Percentiles rank a stretch among this genome's conserved stretches.
These are phyloP conservation scores for Pogonophryne albipinna DNA, from an alignment of 2,797 vertebrate genomes.

Conservation along the genomic window DNA sequence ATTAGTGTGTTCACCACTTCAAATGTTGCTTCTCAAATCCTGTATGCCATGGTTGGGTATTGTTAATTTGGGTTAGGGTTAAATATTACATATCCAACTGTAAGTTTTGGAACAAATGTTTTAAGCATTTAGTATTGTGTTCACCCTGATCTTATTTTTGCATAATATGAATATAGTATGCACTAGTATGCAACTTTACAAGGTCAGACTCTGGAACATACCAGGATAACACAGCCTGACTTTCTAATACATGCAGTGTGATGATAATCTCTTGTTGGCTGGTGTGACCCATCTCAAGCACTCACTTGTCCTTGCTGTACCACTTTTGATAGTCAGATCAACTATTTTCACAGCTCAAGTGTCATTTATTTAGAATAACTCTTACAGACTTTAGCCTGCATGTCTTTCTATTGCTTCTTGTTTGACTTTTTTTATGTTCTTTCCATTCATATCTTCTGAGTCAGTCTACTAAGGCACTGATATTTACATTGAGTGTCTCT, in stretches of 20 bases:
- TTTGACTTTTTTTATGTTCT: slow-evolving; percentile 24
- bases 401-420: not conserved
- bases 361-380: slow-evolving; percentile 2
- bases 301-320: slow-evolving; percentile 18
- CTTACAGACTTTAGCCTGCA: not conserved
- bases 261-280: not conserved
- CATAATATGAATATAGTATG: slow-evolving; percentile 11
- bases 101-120: not conserved
- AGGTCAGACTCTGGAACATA: slow-evolving; percentile 36
- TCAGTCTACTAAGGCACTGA: not conserved
- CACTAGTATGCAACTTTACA: slow-evolving; percentile 15
- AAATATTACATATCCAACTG: not conserved
- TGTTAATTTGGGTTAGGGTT: not conserved
- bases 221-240: slow-evolving; percentile 32
- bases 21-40: not conserved
- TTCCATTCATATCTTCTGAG: slow-evolving; percentile 11
- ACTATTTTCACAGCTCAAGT: slow-evolving; percentile 12
- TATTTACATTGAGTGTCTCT: slow-evolving; percentile 1
- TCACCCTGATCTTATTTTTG: not conserved
- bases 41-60: not conserved
- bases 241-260: slow-evolving; percentile 48
- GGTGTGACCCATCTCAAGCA: not conserved
- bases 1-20: not conserved
- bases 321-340: slow-evolving; percentile 29
- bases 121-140: not conserved